phyloP scores from a whole-genome alignment of 2,113 vertebrate genomes.

The Odocoileus hemionus region DNA sequence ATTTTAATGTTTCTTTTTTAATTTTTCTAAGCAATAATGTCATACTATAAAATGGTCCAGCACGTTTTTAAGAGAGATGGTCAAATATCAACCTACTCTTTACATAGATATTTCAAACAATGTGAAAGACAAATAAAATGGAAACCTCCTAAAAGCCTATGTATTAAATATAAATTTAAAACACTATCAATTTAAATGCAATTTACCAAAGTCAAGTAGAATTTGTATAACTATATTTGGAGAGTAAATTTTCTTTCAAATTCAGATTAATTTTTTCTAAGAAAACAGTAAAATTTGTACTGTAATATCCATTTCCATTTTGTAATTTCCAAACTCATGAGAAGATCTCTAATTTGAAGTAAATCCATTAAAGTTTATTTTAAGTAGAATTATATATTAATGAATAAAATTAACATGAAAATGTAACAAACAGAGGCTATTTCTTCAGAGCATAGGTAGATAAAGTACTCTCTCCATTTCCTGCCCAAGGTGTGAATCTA shows the following conservation, averaged over 20 bases:
- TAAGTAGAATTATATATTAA: not conserved
- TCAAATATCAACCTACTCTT: not conserved
- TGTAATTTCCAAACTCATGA: constrained; percentile 23
- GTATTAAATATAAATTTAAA: constrained; percentile 41
- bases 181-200: not conserved
- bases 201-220: constrained; percentile 37
- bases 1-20: constrained; percentile 8
- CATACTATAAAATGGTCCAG: not conserved
- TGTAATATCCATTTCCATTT: not conserved
- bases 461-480: constrained; percentile 46
- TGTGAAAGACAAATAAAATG: constrained; percentile 24
- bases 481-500: constrained; percentile 51
- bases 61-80: not conserved
- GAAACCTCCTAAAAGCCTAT: not conserved
- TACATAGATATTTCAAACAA: not conserved
- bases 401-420: constrained; percentile 44
- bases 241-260: constrained; percentile 41
- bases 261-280: not conserved
- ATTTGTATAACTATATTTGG: not conserved
- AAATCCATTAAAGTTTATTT: constrained; percentile 48
- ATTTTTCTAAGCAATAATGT: constrained; percentile 18
- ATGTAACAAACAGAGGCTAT: constrained; percentile 12
- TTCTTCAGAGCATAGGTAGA: not conserved
- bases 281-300: constrained; percentile 17
- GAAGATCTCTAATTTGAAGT: constrained; percentile 21